phyloP scores from a whole-genome alignment of 37 sponge, comb jelly and placozoan genomes.

The Ephydatia muelleri region DNA sequence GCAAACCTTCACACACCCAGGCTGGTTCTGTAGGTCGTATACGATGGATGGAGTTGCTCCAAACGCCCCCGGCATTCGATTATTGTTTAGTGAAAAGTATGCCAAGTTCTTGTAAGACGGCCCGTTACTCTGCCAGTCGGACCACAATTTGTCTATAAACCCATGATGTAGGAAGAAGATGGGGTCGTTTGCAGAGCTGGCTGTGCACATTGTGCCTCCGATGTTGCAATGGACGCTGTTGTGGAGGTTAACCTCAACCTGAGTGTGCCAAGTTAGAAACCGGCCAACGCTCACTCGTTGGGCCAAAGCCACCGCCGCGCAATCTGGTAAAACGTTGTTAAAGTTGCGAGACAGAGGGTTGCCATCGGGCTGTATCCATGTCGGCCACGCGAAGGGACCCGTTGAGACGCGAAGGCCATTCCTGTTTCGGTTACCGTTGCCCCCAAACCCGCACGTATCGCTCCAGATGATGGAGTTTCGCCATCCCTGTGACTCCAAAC shows the following conservation, averaged over 20 bases:
- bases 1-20: background rate
- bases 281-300: background rate
- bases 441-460: conserved; percentile 25
- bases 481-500: conserved; percentile 7
- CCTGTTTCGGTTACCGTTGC: background rate
- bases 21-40: background rate
- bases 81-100: background rate
- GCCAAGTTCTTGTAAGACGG: background rate
- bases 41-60: background rate
- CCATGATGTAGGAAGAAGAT: conserved; percentile 15
- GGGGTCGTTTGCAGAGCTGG: conserved; percentile 23
- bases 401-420: conserved; percentile 7
- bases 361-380: background rate
- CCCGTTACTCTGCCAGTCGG: conserved; percentile 28
- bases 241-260: conserved; percentile 5
- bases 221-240: conserved; percentile 22
- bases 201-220: conserved; percentile 28
- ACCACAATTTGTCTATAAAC: conserved; percentile 15
- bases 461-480: conserved; percentile 5
- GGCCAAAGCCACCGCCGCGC: background rate
- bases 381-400: conserved; percentile 22
- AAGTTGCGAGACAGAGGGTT: conserved; percentile 11
- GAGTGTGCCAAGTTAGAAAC: conserved; percentile 3
- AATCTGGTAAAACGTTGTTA: conserved; percentile 13
- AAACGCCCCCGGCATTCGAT: background rate